A percentile compares a stretch with the other conserved stretches of the same genome.
phyloP scores from a whole-genome alignment of 2,888 invertebrate species.

The Drosophila cyrtoloma region DNA sequence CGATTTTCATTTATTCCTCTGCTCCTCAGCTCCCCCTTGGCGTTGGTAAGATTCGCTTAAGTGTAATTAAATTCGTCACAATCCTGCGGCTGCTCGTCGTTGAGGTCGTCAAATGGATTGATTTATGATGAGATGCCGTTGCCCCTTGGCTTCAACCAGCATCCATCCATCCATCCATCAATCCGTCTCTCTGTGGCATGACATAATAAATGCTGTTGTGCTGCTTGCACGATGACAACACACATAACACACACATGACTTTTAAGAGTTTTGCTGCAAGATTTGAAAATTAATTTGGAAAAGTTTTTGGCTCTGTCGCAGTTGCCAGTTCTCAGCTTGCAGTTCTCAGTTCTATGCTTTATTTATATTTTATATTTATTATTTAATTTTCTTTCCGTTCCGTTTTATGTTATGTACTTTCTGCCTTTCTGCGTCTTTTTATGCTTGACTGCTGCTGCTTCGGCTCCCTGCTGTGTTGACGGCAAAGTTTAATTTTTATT shows the following conservation, averaged over 20 bases:
- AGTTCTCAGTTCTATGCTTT: slow-evolving; percentile 63
- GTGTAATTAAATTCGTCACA: slow-evolving; percentile 74
- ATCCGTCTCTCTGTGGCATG: slow-evolving; percentile 58
- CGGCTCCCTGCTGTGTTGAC: slow-evolving; percentile 65
- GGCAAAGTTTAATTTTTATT: slow-evolving; percentile 82
- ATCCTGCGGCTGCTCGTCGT: slow-evolving; percentile 24
- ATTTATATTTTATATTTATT: slow-evolving; percentile 78
- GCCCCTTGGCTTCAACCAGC: slow-evolving; percentile 24
- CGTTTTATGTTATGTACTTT: slow-evolving; percentile 67
- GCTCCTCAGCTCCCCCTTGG: background rate
- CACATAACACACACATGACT: slow-evolving; percentile 46
- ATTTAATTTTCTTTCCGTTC: slow-evolving; percentile 67
- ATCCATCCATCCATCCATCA: background rate
- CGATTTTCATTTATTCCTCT: slow-evolving; percentile 20
- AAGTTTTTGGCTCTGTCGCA: slow-evolving; percentile 51
- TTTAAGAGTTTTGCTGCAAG: slow-evolving; percentile 36
- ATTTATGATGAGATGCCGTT: slow-evolving; percentile 72
- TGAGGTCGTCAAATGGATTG: slow-evolving; percentile 76
- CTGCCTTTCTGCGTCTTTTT: slow-evolving; percentile 52
- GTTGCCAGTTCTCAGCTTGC: background rate
- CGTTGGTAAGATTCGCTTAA: slow-evolving; percentile 56
- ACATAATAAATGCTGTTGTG: slow-evolving; percentile 69
- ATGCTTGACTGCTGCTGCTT: slow-evolving; percentile 61
- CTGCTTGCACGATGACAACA: slow-evolving; percentile 52
- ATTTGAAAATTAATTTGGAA: slow-evolving; percentile 73